Evolutionary conservation across 2,888 invertebrate genomes (phyloP).

Genomic region (Rosalia funebris): DNA sequence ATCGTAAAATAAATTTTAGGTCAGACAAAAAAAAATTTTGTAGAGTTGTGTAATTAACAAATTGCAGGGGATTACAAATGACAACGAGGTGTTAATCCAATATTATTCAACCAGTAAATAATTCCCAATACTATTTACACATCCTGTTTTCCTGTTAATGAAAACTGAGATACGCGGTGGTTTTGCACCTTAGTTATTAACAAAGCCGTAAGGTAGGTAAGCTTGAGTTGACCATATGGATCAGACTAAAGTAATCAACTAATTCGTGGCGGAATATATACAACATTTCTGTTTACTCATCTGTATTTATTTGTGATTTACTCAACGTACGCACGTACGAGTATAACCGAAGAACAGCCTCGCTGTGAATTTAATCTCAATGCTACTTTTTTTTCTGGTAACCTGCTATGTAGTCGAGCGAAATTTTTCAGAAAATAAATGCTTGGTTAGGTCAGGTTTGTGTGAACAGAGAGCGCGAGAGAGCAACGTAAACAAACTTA

Average conservation of each 20-base stretch:
- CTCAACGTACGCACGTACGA: too few relatives aligned
- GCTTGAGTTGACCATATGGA: constrained; percentile 14
- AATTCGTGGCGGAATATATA: background rate
- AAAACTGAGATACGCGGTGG: constrained; percentile 10
- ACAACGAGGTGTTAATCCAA: too few relatives aligned
- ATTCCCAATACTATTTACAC: background rate
- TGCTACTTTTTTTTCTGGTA: constrained; percentile 17
- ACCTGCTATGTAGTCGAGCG: background rate
- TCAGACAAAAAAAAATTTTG: too few relatives aligned
- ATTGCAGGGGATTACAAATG: too few relatives aligned
- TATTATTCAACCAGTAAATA: background rate
- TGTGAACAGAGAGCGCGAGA: too few relatives aligned
- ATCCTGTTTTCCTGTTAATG: constrained; percentile 1
- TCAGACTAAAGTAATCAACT: constrained; percentile 1
- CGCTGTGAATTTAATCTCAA: background rate
- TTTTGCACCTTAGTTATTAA: constrained; percentile 15
- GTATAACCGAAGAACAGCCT: too few relatives aligned
- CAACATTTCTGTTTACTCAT: background rate
- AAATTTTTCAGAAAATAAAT: constrained; percentile 14
- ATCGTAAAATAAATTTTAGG: too few relatives aligned
- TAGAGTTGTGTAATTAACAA: too few relatives aligned
- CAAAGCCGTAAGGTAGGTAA: background rate
- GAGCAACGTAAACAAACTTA: too few relatives aligned
- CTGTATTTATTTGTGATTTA: background rate
- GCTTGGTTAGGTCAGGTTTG: too few relatives aligned